Evolutionary conservation across 2,797 vertebrate genomes (phyloP).

Genomic region (Hippoglossus hippoglossus): DNA sequence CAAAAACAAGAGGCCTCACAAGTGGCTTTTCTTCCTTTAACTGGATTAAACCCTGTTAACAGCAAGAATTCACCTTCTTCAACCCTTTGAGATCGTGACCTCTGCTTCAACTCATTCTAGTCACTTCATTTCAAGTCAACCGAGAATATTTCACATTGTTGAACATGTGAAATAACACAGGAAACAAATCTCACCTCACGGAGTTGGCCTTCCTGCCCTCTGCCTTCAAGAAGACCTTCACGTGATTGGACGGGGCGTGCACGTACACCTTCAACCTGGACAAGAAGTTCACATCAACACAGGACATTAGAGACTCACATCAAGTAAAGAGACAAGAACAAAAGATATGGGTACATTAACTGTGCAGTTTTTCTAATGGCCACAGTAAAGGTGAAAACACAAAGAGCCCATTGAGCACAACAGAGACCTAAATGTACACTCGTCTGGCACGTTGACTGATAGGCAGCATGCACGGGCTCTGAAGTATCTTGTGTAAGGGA

Average conservation of each 20-base stretch:
- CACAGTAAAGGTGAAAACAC: slow-evolving; percentile 43
- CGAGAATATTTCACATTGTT: too few species aligned
- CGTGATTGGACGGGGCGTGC: slow-evolving; percentile 68
- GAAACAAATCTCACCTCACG: slow-evolving; percentile 82
- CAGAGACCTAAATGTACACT: slow-evolving; percentile 18
- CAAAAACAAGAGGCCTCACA: too few species aligned
- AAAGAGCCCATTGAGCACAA: slow-evolving; percentile 52
- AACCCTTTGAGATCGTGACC: too few species aligned
- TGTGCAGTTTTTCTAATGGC: slow-evolving; percentile 6
- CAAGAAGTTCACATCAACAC: slow-evolving; percentile 56
- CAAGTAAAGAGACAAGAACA: not conserved
- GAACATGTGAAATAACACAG: not conserved
- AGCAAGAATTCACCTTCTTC: too few species aligned
- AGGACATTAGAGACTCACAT: slow-evolving; percentile 1
- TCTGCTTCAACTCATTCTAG: too few species aligned
- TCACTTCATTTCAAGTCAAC: too few species aligned
- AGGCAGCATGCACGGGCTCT: not conserved
- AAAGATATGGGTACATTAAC: slow-evolving; percentile 5
- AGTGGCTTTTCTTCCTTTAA: too few species aligned
- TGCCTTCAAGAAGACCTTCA: slow-evolving; percentile 92
- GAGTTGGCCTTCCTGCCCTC: slow-evolving; percentile 88
- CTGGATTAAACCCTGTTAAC: too few species aligned
- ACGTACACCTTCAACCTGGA: slow-evolving; percentile 93
- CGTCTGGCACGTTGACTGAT: slow-evolving; percentile 33
- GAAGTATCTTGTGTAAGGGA: slow-evolving; percentile 18